phyloP scores from a whole-genome alignment of 2,797 vertebrate genomes.

The Chrysocyon brachyurus region DNA sequence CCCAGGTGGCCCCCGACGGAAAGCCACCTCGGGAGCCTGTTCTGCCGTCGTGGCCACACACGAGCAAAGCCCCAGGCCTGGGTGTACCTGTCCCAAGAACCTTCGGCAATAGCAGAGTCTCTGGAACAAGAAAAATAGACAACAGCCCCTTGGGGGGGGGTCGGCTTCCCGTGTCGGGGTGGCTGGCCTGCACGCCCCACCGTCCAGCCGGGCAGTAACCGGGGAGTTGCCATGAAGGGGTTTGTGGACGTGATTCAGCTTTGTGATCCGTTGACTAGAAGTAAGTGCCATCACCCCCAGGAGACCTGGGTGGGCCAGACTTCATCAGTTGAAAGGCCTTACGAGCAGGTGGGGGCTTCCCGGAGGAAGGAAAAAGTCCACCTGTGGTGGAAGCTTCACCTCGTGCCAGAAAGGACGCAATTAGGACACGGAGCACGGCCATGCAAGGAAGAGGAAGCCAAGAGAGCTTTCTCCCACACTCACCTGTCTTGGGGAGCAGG shows the following conservation, averaged over 20 bases:
- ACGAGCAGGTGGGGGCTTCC: background rate
- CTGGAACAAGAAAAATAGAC: background rate
- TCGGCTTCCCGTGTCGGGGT: background rate
- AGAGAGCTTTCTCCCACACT: background rate
- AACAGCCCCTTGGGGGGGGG: background rate
- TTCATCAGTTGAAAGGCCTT: background rate
- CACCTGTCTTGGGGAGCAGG: background rate
- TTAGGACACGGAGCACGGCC: background rate
- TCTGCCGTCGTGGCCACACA: rapidly evolving
- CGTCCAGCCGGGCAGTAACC: background rate
- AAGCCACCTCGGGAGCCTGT: background rate
- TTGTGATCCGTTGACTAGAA: background rate
- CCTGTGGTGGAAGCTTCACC: background rate
- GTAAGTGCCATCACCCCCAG: background rate
- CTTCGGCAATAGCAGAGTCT: background rate
- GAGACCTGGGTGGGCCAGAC: background rate
- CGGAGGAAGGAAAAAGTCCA: background rate
- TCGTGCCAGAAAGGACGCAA: background rate
- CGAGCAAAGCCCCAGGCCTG: background rate
- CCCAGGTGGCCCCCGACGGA: background rate
- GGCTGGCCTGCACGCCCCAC: background rate
- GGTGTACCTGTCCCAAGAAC: background rate
- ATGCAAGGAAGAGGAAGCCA: background rate
- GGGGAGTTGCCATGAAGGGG: background rate
- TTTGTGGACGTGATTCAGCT: background rate